phyloP scores from a whole-genome alignment of 2,888 invertebrate species.

The Eurytoma californica region DNA sequence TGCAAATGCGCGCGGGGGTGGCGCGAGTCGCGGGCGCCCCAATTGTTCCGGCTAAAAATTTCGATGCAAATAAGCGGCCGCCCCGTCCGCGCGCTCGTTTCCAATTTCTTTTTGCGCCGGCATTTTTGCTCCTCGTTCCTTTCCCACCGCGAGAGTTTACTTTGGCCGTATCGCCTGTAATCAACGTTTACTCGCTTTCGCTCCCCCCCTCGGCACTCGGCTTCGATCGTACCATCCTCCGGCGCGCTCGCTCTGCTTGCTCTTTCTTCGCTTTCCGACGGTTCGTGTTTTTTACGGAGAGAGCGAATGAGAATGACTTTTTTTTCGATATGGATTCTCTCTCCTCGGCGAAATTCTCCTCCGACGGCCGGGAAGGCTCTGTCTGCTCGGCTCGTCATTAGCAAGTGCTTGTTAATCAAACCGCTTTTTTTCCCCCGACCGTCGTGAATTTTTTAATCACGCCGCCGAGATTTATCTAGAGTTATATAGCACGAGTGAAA shows the following conservation, averaged over 20 bases:
- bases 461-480: neutral
- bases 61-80: conserved; percentile 52
- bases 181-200: conserved; percentile 42
- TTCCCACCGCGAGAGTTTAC: conserved; percentile 37
- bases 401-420: neutral
- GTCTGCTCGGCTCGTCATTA: neutral
- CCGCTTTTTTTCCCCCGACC: neutral
- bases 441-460: neutral
- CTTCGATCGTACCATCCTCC: neutral
- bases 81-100: conserved; percentile 21
- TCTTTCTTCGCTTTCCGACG: neutral
- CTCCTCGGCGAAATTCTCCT: neutral
- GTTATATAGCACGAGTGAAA: neutral
- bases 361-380: neutral
- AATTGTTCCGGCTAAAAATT: conserved; percentile 52
- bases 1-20: conserved; percentile 63
- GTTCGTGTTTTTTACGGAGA: neutral
- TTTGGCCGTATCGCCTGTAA: conserved; percentile 47
- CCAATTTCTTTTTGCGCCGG: conserved; percentile 20
- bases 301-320: conserved; percentile 32
- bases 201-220: neutral
- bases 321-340: conserved; percentile 26
- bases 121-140: conserved; percentile 17
- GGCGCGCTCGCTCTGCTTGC: conserved; percentile 13
- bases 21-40: conserved; percentile 15